Conservation (phyloP, 1,140 invertebrate species). For the Bombus pascuorum region DNA sequence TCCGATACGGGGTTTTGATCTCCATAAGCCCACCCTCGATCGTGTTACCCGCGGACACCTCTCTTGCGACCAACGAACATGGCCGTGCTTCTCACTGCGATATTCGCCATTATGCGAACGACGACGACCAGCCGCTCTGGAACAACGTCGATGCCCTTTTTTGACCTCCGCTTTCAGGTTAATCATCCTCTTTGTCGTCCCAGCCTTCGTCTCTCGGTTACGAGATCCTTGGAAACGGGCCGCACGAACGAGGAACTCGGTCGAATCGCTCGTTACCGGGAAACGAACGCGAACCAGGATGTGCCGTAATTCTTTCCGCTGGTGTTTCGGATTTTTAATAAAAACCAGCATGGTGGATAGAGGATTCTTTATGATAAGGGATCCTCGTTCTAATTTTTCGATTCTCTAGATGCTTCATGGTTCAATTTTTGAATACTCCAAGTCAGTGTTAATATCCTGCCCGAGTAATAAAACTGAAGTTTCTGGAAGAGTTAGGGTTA, state of each 20-base stretch:
- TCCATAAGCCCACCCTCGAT: slow-evolving; percentile 81
- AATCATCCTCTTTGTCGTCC: slow-evolving; percentile 71
- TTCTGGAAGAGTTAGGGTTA: neutral
- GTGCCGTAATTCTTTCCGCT: neutral
- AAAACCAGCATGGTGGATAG: no score
- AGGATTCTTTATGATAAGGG: neutral
- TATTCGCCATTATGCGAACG: slow-evolving; percentile 60
- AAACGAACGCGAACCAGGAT: neutral
- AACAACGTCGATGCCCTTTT: slow-evolving; percentile 60
- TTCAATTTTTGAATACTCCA: no score
- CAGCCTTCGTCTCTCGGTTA: slow-evolving; percentile 49
- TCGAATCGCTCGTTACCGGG: slow-evolving; percentile 20
- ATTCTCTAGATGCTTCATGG: no score
- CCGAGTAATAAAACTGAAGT: neutral
- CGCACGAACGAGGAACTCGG: slow-evolving; percentile 41
- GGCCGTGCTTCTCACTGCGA: slow-evolving; percentile 65
- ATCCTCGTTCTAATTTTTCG: neutral
- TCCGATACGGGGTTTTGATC: slow-evolving; percentile 80
- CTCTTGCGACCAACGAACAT: slow-evolving; percentile 71
- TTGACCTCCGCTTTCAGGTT: slow-evolving; percentile 63
- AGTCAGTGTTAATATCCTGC: neutral
- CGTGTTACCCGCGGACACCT: slow-evolving; percentile 77
- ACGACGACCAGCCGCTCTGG: slow-evolving; percentile 1
- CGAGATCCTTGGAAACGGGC: slow-evolving; percentile 24
- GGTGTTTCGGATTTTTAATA: neutral